phyloP scores from a whole-genome alignment of 2,888 invertebrate genomes.

The Anarsia innoxiella region DNA sequence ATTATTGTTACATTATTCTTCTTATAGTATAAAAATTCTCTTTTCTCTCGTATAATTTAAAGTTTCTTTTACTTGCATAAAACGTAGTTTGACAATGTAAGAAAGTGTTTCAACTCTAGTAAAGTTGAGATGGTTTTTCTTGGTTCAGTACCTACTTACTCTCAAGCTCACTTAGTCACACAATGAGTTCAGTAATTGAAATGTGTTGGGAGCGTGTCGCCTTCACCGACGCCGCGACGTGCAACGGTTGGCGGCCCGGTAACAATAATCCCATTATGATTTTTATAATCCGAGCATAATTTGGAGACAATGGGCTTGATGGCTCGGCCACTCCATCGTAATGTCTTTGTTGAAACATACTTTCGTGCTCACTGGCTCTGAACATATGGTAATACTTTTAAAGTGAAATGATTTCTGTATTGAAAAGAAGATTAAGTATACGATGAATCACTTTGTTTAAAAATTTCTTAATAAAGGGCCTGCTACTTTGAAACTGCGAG shows the following conservation, averaged over 20 bases:
- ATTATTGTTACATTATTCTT: too few species aligned
- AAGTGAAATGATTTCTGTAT: constrained; percentile 1
- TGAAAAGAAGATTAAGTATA: constrained; percentile 1
- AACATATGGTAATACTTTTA: background rate
- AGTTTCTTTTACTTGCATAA: too few species aligned
- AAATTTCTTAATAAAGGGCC: too few species aligned
- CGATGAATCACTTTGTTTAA: constrained; percentile 3
- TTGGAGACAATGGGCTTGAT: constrained; percentile 51
- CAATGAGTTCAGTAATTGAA: constrained; percentile 59
- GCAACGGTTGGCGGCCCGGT: constrained; percentile 19
- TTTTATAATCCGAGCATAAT: constrained; percentile 58
- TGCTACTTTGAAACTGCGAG: too few species aligned
- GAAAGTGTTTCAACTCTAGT: too few species aligned
- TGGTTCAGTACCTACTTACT: background rate
- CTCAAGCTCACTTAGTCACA: constrained; percentile 24
- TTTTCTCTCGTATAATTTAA: too few species aligned
- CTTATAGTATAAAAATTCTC: too few species aligned
- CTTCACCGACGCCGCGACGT: constrained; percentile 39
- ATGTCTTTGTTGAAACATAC: constrained; percentile 14
- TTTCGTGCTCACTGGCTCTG: too few species aligned
- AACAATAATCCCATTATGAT: constrained; percentile 37
- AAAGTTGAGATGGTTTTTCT: too few species aligned
- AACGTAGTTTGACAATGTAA: too few species aligned
- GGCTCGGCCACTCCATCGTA: constrained; percentile 34
- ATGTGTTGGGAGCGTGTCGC: too few species aligned